Base-by-base conservation (phyloP, 30 jellyfish, hydroid and myxozoan species). In the Rhopilema esculentum region DNA sequence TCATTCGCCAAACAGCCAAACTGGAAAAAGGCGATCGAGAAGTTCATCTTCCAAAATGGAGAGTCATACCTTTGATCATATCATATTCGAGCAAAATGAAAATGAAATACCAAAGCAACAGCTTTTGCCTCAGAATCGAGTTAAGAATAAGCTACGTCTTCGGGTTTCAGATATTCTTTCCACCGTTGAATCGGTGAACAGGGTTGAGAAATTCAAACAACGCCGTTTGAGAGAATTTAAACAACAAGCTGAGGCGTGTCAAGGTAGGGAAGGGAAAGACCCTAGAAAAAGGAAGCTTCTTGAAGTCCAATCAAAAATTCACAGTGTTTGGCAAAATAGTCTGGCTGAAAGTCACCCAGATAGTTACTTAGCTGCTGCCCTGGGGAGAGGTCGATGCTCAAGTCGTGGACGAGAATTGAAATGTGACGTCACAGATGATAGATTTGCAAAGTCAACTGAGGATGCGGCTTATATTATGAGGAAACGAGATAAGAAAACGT, bases 391-490 rank as follows among this genome's bases (percentile, higher is more conserved):
- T 28, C 16, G 49, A 67, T 20, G 49, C 49, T 20, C 32, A 19
- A 28, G 32, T n/a, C 16, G 23, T 1, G 49, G 12, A 1, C 16
- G 32, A 67, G 16, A 19, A 0, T 31, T 31, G 85, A 53, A 74
- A 7, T 15, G 21, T 1, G 21, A 31, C 61, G 85, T 29, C 16
- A 24, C 52, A 17, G 85, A 74, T 49, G 85, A 74, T 21, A 74
- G 85, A 28, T 33, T 22, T 19, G 85, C 70, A 40, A 74, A 74
- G 71, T 29, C 70, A 21, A 33, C 27, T 1, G 72, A 74, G 28
- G 72, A 48, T 74, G 68, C 85, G 20, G 73, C 68, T 16, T 49
- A 1, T 49, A 74, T 74, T n/a, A 32, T 74, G 48, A 33, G 85
- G 69, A 73, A 18, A 22, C 52, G 84, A 22, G 84, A 73, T 48